Evolutionary conservation across 2,113 vertebrate genomes (phyloP), one percentile per base, ranked within the genome.

Genomic region (Piaya cayana): DNA sequence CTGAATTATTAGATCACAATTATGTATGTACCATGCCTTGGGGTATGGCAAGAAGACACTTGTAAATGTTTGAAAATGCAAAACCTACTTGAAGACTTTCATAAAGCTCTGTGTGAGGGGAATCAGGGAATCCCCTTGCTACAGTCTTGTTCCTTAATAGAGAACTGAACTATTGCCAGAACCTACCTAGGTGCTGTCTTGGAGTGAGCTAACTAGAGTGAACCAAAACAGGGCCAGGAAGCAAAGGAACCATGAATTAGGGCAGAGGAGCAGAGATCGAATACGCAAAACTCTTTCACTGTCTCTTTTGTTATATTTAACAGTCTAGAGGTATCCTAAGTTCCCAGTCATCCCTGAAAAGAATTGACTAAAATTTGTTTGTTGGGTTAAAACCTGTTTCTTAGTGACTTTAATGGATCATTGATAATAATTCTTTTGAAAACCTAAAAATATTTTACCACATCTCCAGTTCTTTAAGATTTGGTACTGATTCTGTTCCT

Each of bases 91-190:
- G 39, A 58, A 90, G 65, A 25, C n/a, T 71, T 21, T 16, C 0
- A 1, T 53, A 68, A 83, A 72, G 12, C 76, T 77, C 63, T 43
- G 1, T 14, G 56, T 42, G 71, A 86, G 30, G 27, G 36, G 11
- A 93, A 58, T 43, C 30, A 63, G 75, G 63, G 71, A 95, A 90
- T 88, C 68, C 82, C 71, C 86, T 95, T 42, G 21, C n/a, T 62
- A 32, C 21, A 55, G n/a, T 58, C 64, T 43, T 52, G 27, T 6
- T 74, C 22, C 11, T 13, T 47, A 18, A 64, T 69, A 39, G 53
- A 86, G 27, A 42, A 84, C 62, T 30, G 12, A 78, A 30, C 39
- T 53, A 5, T 11, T 83, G 27, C 39, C 68, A 92, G 68, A 82
- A 37, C 45, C 36, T 8, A 7, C 42, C 21, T 83, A 58, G 34